Percentiles rank a stretch among this genome's conserved stretches.
Evolutionary conservation across 2,113 vertebrate genomes (phyloP).

Genomic region (Furnarius figulus): DNA sequence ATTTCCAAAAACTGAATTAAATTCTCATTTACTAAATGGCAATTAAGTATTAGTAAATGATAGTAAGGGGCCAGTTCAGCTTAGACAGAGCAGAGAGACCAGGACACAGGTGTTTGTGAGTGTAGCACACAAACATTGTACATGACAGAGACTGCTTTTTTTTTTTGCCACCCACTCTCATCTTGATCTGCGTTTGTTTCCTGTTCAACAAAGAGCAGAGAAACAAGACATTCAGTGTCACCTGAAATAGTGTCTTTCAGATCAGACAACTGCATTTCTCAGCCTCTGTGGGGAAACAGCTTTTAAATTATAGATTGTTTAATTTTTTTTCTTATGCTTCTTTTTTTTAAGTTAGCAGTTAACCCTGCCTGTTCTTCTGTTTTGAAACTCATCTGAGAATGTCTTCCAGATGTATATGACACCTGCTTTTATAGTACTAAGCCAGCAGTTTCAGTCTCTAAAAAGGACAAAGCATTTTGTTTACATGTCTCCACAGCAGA

Average conservation of each 20-base stretch:
- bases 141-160: background rate
- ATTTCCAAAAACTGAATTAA: background rate
- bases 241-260: background rate
- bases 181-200: background rate
- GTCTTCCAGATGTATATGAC: background rate
- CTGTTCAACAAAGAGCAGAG: background rate
- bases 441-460: background rate
- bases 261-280: background rate
- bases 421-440: background rate
- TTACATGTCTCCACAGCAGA: accelerated
- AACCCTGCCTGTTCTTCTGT: background rate
- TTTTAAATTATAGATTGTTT: background rate
- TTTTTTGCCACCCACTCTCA: background rate
- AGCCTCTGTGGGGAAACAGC: background rate
- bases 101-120: background rate
- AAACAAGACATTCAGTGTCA: background rate
- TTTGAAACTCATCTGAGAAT: background rate
- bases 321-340: no score
- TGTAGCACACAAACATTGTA: background rate
- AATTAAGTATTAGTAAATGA: background rate
- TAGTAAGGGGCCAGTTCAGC: background rate
- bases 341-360: background rate
- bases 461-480: background rate
- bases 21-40: background rate
- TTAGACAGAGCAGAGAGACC: background rate